A percentile compares a stretch with the other conserved stretches of the same genome.
Conservation (phyloP, 2,888 invertebrate genomes). For the Sesia bembeciformis region DNA sequence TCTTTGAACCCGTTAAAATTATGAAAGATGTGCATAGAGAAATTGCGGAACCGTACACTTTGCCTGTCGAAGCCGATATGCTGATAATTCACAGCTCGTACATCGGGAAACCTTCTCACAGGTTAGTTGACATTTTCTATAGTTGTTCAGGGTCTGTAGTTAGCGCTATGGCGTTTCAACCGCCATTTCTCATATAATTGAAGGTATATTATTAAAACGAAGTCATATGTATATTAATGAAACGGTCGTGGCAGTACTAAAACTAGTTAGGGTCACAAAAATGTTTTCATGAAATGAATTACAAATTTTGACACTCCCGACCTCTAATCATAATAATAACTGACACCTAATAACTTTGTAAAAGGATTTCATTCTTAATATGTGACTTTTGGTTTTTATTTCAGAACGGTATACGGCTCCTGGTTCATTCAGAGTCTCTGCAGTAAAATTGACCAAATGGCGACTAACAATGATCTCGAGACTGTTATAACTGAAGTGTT, state of each 20-base stretch:
- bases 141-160: no score
- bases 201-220: no score
- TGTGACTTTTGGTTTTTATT: slow-evolving; percentile 1
- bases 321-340: no score
- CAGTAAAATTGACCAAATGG: slow-evolving; percentile 31
- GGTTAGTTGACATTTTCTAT: slow-evolving; percentile 19
- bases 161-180: no score
- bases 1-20: slow-evolving; percentile 19
- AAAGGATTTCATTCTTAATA: no score
- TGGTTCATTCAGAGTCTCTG: slow-evolving; percentile 59
- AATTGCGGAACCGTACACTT: slow-evolving; percentile 33
- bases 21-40: slow-evolving; percentile 35
- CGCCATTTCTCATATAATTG: no score
- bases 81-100: slow-evolving; percentile 53
- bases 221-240: no score
- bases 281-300: no score
- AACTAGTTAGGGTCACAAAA: no score
- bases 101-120: slow-evolving; percentile 40
- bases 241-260: background rate
- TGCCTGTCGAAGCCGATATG: slow-evolving; percentile 52
- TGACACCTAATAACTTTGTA: no score
- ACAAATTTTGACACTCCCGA: no score
- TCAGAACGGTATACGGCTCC: slow-evolving; percentile 42
- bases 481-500: slow-evolving; percentile 49
- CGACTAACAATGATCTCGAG: slow-evolving; percentile 33